phyloP scores from a whole-genome alignment of 2,113 vertebrate species.

The Rhineura floridana region DNA sequence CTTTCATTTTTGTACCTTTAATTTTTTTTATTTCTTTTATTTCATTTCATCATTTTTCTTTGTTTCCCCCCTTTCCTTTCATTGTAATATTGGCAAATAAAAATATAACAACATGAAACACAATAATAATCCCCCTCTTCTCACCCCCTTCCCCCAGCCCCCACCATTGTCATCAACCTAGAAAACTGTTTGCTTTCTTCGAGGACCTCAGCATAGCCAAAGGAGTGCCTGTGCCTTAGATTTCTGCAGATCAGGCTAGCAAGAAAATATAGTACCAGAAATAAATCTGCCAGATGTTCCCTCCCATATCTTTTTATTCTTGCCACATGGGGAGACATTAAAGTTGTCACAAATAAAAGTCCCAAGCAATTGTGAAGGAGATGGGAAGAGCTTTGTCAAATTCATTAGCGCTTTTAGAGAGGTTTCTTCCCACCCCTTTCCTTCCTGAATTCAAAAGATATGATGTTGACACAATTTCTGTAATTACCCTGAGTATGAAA shows the following conservation, averaged over 20 bases:
- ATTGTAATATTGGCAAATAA: no score
- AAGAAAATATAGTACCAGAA: constrained; percentile 7
- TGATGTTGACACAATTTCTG: neutral
- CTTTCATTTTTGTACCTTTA: no score
- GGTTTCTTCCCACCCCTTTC: neutral
- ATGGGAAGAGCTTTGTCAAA: constrained; percentile 6
- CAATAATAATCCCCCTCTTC: no score
- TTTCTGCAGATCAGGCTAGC: neutral
- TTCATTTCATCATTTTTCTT: no score
- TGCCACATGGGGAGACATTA: constrained; percentile 16
- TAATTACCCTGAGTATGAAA: neutral
- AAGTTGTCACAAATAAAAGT: constrained; percentile 26
- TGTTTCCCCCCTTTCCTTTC: no score
- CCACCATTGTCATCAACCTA: no score
- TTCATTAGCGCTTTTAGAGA: neutral
- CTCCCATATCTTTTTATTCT: constrained; percentile 41
- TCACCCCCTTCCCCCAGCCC: no score
- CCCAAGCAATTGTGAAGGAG: neutral
- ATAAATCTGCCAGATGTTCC: constrained; percentile 2
- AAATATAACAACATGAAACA: no score
- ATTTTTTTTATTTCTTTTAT: no score
- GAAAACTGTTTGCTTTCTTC: neutral
- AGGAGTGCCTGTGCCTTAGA: neutral
- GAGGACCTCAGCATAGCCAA: neutral
- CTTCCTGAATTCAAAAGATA: neutral